These are phyloP conservation scores for Leptinotarsa undecemlineata DNA, from an alignment of 1,140 invertebrate species.

Conservation along the genomic window DNA sequence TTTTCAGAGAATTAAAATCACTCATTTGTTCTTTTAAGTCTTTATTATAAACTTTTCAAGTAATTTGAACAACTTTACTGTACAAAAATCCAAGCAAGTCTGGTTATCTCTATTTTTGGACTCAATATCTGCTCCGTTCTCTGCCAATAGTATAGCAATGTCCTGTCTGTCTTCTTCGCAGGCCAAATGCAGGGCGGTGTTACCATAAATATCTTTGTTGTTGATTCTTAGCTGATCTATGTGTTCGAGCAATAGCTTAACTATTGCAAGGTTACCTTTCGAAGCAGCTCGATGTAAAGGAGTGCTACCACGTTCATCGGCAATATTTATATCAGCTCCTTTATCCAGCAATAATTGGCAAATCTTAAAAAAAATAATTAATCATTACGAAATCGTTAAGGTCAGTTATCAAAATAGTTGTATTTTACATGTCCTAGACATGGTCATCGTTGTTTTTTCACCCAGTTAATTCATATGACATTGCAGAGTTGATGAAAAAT, in stretches of 20 bases:
- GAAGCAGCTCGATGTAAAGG: conserved; percentile 84
- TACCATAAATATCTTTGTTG: conserved; percentile 66
- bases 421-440: too few relatives aligned
- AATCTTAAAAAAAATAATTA: conserved; percentile 56
- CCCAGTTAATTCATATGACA: too few relatives aligned
- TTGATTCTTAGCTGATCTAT: conserved; percentile 58
- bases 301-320: conserved; percentile 75
- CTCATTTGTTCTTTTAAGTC: too few relatives aligned
- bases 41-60: conserved; percentile 18
- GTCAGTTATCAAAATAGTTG: too few relatives aligned
- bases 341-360: conserved; percentile 70
- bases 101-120: conserved; percentile 73
- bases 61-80: conserved; percentile 39
- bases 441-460: too few relatives aligned
- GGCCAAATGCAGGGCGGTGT: conserved; percentile 78
- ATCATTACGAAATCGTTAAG: too few relatives aligned
- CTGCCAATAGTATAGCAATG: conserved; percentile 69
- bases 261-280: conserved; percentile 74
- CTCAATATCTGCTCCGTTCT: conserved; percentile 67
- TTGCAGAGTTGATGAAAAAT: too few relatives aligned
- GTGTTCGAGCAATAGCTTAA: conserved; percentile 69
- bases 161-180: conserved; percentile 81
- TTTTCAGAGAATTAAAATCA: too few relatives aligned
- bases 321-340: conserved; percentile 74
- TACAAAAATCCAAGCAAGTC: conserved; percentile 71